phyloP scores from a whole-genome alignment of 1,140 invertebrate species.

The Papilio helenus region DNA sequence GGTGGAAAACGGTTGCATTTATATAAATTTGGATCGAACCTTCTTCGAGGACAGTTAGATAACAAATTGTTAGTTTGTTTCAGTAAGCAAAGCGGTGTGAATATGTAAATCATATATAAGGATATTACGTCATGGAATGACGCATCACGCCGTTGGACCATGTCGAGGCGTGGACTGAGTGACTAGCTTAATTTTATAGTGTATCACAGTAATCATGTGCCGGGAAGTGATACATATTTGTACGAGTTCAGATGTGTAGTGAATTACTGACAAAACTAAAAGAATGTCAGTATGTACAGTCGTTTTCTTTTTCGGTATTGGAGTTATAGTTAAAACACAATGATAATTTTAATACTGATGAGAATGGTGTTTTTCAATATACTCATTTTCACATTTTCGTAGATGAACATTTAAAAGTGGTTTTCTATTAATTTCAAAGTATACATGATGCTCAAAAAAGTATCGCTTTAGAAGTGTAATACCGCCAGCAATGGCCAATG shows the following conservation, averaged over 20 bases:
- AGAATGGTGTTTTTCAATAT: no score
- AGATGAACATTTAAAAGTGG: no score
- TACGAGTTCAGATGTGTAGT: not conserved
- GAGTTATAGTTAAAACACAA: not conserved
- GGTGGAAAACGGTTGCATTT: no score
- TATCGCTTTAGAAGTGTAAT: no score
- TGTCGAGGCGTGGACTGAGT: conserved; percentile 20
- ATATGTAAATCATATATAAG: conserved; percentile 29
- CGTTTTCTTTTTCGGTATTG: no score
- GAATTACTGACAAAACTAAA: not conserved
- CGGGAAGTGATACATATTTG: conserved; percentile 1
- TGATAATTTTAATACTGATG: no score
- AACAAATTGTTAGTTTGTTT: conserved; percentile 9
- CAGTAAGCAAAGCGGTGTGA: not conserved
- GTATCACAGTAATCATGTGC: conserved; percentile 14
- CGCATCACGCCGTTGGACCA: conserved; percentile 18
- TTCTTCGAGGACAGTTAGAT: not conserved
- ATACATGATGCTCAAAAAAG: no score
- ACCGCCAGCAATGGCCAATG: no score
- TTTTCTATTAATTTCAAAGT: no score
- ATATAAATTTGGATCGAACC: not conserved
- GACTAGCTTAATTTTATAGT: conserved; percentile 33
- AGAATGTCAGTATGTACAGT: not conserved
- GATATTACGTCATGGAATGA: conserved; percentile 30
- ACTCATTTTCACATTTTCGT: no score